Evolutionary conservation across 2,888 invertebrate species (phyloP), one percentile per base, ranked within the genome.

Genomic region (Harpalus rubripes): DNA sequence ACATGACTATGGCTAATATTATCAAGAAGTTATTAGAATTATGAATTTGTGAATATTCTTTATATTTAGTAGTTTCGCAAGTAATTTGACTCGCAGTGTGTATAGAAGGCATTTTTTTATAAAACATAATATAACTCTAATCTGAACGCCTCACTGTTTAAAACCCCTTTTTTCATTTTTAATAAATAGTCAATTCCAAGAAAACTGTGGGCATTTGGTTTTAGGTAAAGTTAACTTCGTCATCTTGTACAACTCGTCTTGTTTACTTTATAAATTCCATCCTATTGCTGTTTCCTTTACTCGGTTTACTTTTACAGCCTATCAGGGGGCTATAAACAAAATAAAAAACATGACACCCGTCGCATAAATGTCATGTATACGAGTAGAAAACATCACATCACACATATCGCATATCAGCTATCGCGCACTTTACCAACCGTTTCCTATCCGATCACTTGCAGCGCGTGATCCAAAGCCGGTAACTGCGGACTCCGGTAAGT

Each of bases 341-440:
- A 22, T 22, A 32, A 32, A 65, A 68, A 41, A 58, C 78, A 65
- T 81, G 44, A 63, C 39, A 68, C 12, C 12, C 65, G 81, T 81
- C 65, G 68, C 65, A 81, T 81, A 81, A 81, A 65, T 52, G 81
- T 81, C 81, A 65, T 41, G 65, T 12, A 15, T 41, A 15, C 22
- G 41, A 44, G 18, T 63, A 32, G 32, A 65, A 65, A 44, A 81
- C 65, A 81, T 81, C 81, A 52, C 52, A 78, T 52, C 44, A 12
- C 12, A 52, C 44, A 12, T 52, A 52, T 52, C 44, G 44, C 44
- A 4, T 68, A 68, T 68, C 68, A 32, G n/a, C 39, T 63, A 63
- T 68, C 39, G 68, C 39, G 39, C 12, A 68, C 39, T 68, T 63
- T 63, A 18, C 63, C 15, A 39, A 41, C n/a, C 39, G 32, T 65